Percentiles rank a stretch among this genome's conserved stretches.
Conservation (phyloP, 1,140 invertebrate species). For the Bombyx mori region ASM3026992v2 NC_085114.1:8928001-8928500, state of each 20-base stretch:
- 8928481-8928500: conserved; percentile 29
- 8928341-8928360: conserved; percentile 21
- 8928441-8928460: conserved; percentile 13
- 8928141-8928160: too few relatives aligned
- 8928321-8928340: conserved; percentile 10
- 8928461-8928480: conserved; percentile 19
- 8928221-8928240: not conserved
- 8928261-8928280: conserved; percentile 2
- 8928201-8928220: too few relatives aligned
- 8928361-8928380: conserved; percentile 7
- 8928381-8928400: conserved; percentile 1
- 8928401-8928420: not conserved
- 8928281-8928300: conserved; percentile 2
- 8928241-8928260: conserved; percentile 1
- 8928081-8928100: too few relatives aligned
- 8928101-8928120: too few relatives aligned
- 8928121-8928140: too few relatives aligned
- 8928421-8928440: conserved; percentile 17
- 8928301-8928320: conserved; percentile 3
- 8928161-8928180: too few relatives aligned
- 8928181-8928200: too few relatives aligned
- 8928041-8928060: too few relatives aligned
- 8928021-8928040: too few relatives aligned
- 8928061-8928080: too few relatives aligned
- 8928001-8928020: too few relatives aligned